Evolutionary conservation across 2,113 vertebrate species (phyloP), one percentile per base, ranked within the genome.

Genomic region (Daubentonia madagascariensis): DNA sequence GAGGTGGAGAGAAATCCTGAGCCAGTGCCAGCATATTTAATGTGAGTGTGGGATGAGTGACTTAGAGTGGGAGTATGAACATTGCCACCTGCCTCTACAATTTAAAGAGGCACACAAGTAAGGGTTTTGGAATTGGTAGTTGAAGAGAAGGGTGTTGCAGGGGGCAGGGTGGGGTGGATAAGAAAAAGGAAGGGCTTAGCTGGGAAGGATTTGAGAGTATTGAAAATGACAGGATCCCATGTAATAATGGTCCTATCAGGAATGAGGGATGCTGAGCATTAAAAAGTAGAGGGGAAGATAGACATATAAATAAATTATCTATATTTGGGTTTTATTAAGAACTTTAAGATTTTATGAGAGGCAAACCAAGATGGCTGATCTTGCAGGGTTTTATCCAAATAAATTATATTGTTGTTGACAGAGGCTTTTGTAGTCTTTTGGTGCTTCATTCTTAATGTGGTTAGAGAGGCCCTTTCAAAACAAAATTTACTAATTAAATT

Each of bases 401-500:
- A 93, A 87, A 75, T 89, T 84, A 45, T 48, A 83, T 57, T 84
- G 25, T 88, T 23, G 78, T 88, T 94, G 65, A 67, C 35, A 96
- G 30, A 89, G 92, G 16, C 48, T 88, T 84, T 93, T 88, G 12
- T 91, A 57, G 76, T 91, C 50, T 93, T 48, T 40, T 32, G 16
- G 37, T 84, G 68, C 45, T 94, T 35, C 30, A 43, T 6, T 89
- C 8, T 72, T 89, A 73, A 85, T 75, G 37, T 37, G 43, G 23
- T 85, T 84, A 91, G 37, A 93, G 85, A 89, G 67, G 18, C 1
- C 22, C 72, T 91, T 95, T 84, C 50, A 88, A 85, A 89, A 68
- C 48, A 93, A 81, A 96, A 91, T 76, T 91, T 22, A 85, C 48
- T 89, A 28, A 93, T 93, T 85, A 43, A 72, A 78, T 78, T 85